Base-by-base conservation (phyloP, 2,888 invertebrate species). In the Philonicus albiceps region DNA sequence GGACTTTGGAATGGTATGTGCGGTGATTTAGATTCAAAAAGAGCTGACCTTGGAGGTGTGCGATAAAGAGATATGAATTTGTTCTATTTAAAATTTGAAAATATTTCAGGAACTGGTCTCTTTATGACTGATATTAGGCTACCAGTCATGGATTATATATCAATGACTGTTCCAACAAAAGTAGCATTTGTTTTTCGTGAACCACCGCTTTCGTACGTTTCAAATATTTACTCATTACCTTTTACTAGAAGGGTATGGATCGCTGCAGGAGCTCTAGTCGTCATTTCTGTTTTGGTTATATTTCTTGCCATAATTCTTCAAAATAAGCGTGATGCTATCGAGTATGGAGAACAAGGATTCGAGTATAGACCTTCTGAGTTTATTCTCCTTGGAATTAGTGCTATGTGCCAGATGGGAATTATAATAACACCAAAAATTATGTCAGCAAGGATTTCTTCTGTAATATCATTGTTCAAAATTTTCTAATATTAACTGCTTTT, bases 201-300 rank as follows among this genome's bases (percentile, higher is more conserved):
- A 88, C 95, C 96, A 0, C 94, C 95, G 0, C 92, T 95, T 0
- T 94, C 95, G 0, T 93, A 94, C 86, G 93, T 95, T 3, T 93
- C 94, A 80, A 96, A 96, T 89, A 94, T 96, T 89, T 96, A 95
- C 91, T 92, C 93, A 0, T 90, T 95, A 2, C 95, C 96, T 0
- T 96, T 96, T 90, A 93, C 94, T 2, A 92, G 91, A 0, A 91
- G 92, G 0, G 95, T 96, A 0, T 96, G 96, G 96, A 89, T 94
- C 64, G 93, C 94, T 1, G 93, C 93, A 64, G 92, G 93, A 13
- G 91, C 93, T 0, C 92, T 95, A 78, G 92, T 94, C 11, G 3
- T 85, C n/a, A 6, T 88, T 1, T 85, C 85, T n/a, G 83, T 86
- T 13, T 1, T 86, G 16, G 16, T 87, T n/a, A 86, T 89, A 43